Evolutionary conservation across 1,140 invertebrate species (phyloP), one percentile per base, ranked within the genome.

Genomic region (Pemphigus obesinymphae): DNA sequence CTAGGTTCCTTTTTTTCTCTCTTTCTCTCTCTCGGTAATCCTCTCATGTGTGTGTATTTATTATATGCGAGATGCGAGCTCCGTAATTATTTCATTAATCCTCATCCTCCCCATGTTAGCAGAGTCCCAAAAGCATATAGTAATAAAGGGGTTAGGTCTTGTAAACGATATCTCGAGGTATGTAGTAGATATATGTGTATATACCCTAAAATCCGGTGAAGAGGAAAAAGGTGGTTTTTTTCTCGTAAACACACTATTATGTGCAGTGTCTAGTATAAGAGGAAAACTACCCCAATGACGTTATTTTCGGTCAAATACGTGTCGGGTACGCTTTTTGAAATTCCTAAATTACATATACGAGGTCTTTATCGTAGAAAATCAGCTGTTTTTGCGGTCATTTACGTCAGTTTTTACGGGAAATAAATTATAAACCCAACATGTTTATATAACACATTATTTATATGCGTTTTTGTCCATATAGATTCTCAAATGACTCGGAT

Each of bases 51-150:
- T 34, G 73, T 10, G 40, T 43, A 6, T n/a, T n/a, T n/a, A n/a
- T n/a, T n/a, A n/a, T n/a, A 8, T 23, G 37, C 11, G 53, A 78
- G 73, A 78, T 61, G 55, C 29, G 75, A 61, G 75, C 34, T 31
- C 50, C 73, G 76, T 61, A 80, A 80, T 80, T 80, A 80, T 80
- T 80, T 80, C 76, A 63, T 80, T 80, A 80, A 80, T 80, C 76
- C 76, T 43, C n/a, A 58, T n/a, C 37, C 10, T 7, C 76, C 76
- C 76, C 37, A 31, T 40, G 50, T n/a, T 29, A n/a, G n/a, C n/a
- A n/a, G n/a, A n/a, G n/a, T n/a, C n/a, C n/a, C 45, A 45, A 23
- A 7, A 55, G 55, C 26, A 13, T 63, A 40, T 43, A 63, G 6
- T 50, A 45, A 63, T 63, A 61, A 80, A 61, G 76, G 76, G 76